Evolutionary conservation across 1,140 invertebrate species (phyloP).

Genomic region (Heliconius melpomene): DNA sequence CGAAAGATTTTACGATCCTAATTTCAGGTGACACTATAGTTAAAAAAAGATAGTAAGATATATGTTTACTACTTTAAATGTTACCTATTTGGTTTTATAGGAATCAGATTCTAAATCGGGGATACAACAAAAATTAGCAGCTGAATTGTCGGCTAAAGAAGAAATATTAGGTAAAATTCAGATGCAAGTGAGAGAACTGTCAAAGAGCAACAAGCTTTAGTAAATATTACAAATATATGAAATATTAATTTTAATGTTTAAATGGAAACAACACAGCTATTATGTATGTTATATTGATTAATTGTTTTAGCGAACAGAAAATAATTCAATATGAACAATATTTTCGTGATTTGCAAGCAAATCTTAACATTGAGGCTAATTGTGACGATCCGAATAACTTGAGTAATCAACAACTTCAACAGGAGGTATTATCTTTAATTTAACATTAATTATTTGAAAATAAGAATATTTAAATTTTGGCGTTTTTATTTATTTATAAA

Average conservation of each 20-base stretch:
- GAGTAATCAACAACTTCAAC: slow-evolving; percentile 66
- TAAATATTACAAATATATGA: slow-evolving; percentile 38
- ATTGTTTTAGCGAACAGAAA: slow-evolving; percentile 69
- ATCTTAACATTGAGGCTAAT: slow-evolving; percentile 52
- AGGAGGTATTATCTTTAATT: slow-evolving; percentile 55
- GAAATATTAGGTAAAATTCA: slow-evolving; percentile 73
- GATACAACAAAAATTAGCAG: slow-evolving; percentile 71
- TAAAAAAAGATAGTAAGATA: slow-evolving; percentile 1
- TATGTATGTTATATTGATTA: background rate
- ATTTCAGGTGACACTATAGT: slow-evolving; percentile 43
- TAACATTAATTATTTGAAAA: background rate
- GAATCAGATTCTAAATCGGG: slow-evolving; percentile 69
- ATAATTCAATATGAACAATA: slow-evolving; percentile 73
- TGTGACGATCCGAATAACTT: slow-evolving; percentile 59
- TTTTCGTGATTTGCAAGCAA: slow-evolving; percentile 61
- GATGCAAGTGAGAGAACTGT: slow-evolving; percentile 66
- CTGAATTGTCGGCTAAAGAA: slow-evolving; percentile 69
- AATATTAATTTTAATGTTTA: too few species aligned
- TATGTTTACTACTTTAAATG: background rate
- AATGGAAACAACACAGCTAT: too few species aligned
- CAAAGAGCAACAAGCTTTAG: slow-evolving; percentile 72
- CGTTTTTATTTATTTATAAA: too few species aligned
- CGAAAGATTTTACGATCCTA: slow-evolving; percentile 51
- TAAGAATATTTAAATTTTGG: background rate
- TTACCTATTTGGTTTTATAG: slow-evolving; percentile 45